phyloP scores from a whole-genome alignment of 2,797 vertebrate genomes.

The Gallinago solitaria region DNA sequence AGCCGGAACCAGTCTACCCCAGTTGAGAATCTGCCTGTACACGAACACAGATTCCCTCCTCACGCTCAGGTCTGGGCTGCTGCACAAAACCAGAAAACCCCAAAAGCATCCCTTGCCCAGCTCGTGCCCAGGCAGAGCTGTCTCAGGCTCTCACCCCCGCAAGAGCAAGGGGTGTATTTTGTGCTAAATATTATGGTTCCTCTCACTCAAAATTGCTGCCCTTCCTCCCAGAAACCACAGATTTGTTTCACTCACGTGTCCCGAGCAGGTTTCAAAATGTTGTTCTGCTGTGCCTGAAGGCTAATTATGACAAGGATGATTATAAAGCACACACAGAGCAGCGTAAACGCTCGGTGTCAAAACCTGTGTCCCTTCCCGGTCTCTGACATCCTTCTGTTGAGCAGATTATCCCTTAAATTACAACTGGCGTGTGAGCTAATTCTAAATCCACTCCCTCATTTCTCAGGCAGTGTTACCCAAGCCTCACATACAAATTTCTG shows the following conservation, averaged over 20 bases:
- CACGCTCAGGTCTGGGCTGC: background rate
- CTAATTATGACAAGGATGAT: background rate
- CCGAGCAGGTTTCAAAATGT: background rate
- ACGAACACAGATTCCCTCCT: background rate
- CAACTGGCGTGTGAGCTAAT: background rate
- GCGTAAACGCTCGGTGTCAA: background rate
- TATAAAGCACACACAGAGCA: background rate
- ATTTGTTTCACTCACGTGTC: slow-evolving; percentile 30
- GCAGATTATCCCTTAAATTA: slow-evolving; percentile 44
- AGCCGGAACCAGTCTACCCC: background rate
- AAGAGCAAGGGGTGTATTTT: background rate
- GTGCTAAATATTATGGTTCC: slow-evolving; percentile 2
- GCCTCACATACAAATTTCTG: background rate
- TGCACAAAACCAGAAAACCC: background rate
- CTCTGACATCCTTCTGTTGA: slow-evolving; percentile 44
- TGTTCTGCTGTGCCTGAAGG: slow-evolving; percentile 19
- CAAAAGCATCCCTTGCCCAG: background rate
- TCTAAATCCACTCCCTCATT: background rate
- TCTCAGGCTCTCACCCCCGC: background rate
- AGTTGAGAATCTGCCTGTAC: background rate
- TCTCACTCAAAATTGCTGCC: slow-evolving; percentile 48
- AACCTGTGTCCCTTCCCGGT: slow-evolving; percentile 18
- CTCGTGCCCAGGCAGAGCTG: background rate
- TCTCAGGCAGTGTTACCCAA: background rate
- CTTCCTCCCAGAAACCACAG: slow-evolving; percentile 24